Conservation (phyloP, 2,888 invertebrate species). For the Tiphia femorata region DNA sequence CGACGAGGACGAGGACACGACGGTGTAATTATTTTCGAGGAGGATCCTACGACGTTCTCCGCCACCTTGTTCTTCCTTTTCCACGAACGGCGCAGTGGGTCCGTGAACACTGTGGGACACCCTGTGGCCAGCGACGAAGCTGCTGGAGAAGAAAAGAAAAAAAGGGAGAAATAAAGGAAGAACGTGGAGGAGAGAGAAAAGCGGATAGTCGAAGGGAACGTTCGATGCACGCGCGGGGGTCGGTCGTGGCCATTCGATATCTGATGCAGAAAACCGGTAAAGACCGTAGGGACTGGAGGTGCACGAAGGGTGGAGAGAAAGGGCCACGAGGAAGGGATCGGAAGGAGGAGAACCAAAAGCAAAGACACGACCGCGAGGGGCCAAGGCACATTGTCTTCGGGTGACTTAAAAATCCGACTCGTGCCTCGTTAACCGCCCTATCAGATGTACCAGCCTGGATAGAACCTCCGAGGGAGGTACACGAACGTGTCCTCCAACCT, state of each 20-base stretch:
- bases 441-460: constrained; percentile 55
- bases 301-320: constrained; percentile 17
- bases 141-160: not conserved
- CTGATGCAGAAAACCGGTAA: constrained; percentile 68
- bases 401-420: constrained; percentile 67
- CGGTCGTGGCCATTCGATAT: constrained; percentile 62
- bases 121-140: not conserved
- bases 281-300: constrained; percentile 45
- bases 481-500: constrained; percentile 26
- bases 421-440: constrained; percentile 67
- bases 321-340: no score
- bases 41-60: constrained; percentile 9
- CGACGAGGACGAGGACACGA: constrained; percentile 5
- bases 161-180: no score
- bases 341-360: constrained; percentile 47
- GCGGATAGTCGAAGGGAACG: constrained; percentile 6
- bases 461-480: constrained; percentile 37
- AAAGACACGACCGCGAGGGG: constrained; percentile 54
- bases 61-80: constrained; percentile 2
- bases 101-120: not conserved
- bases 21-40: constrained; percentile 46
- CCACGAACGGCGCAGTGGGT: constrained; percentile 2
- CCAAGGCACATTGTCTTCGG: constrained; percentile 62
- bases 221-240: constrained; percentile 32
- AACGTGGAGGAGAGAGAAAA: constrained; percentile 3